Conservation (phyloP, 92 coral and sea anemone genomes). For the Epizoanthus illoricatus region DNA sequence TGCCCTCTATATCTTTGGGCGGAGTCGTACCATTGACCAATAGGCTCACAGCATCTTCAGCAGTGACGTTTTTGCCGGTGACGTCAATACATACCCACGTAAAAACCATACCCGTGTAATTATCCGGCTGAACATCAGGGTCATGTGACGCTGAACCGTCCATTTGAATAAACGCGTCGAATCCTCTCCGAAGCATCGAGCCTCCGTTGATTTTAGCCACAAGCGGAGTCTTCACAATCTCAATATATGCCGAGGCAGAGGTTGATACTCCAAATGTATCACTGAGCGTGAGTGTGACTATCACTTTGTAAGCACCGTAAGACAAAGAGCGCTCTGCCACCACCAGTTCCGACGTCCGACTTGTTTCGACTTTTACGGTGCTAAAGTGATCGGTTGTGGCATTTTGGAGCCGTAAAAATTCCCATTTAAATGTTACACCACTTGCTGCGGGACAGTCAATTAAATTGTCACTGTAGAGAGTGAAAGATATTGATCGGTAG, state of each 20-base stretch:
- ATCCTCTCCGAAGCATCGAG: conserved; percentile 35
- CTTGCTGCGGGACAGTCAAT: conserved; percentile 38
- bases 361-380: conserved; percentile 2
- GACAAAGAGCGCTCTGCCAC: conserved; percentile 4
- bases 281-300: neutral
- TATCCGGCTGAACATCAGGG: conserved; percentile 53
- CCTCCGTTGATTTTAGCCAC: conserved; percentile 59
- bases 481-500: conserved; percentile 10
- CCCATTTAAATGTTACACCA: conserved; percentile 24
- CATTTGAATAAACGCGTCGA: conserved; percentile 48
- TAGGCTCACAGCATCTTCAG: neutral
- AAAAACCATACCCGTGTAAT: conserved; percentile 7
- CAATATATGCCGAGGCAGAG: conserved; percentile 23
- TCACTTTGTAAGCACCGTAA: conserved; percentile 9
- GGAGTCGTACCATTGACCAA: conserved; percentile 23
- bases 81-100: conserved; percentile 36
- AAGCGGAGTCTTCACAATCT: conserved; percentile 57
- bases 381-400: neutral
- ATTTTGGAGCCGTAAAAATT: neutral
- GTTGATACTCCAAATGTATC: conserved; percentile 25
- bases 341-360: neutral
- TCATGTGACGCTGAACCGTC: conserved; percentile 65
- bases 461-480: conserved; percentile 19
- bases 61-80: conserved; percentile 1
- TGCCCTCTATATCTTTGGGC: conserved; percentile 27